Percentiles rank a stretch among this genome's conserved stretches.
phyloP scores from a whole-genome alignment of 1,140 invertebrate genomes.

The Coenobita brevimanus region DNA sequence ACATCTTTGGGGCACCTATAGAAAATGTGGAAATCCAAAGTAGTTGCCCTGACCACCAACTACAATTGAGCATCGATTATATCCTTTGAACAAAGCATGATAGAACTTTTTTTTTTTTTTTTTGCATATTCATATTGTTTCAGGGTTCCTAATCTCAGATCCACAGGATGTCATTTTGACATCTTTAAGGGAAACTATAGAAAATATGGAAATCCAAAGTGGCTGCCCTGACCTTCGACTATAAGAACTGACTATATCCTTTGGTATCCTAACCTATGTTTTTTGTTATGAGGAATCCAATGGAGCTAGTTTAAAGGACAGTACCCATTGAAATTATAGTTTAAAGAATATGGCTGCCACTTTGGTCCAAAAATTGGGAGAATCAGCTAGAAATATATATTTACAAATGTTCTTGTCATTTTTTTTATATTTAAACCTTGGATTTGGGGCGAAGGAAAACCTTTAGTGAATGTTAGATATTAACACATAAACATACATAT shows the following conservation, averaged over 20 bases:
- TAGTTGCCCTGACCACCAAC: neutral
- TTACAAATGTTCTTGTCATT: too few relatives aligned
- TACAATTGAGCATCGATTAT: neutral
- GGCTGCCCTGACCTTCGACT: neutral
- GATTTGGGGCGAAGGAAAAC: too few relatives aligned
- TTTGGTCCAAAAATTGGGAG: neutral
- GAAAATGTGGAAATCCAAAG: neutral
- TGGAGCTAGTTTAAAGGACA: neutral
- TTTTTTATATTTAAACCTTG: too few relatives aligned
- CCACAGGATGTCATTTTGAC: constrained; percentile 3
- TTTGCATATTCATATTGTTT: constrained; percentile 7
- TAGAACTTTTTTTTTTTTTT: too few relatives aligned
- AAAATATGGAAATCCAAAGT: neutral
- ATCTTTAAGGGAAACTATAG: constrained; percentile 7
- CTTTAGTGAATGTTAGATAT: too few relatives aligned
- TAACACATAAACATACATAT: too few relatives aligned
- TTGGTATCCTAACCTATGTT: neutral
- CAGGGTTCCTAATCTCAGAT: neutral
- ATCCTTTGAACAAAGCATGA: too few relatives aligned
- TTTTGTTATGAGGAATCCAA: neutral
- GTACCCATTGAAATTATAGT: neutral
- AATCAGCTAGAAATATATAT: neutral
- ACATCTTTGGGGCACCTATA: constrained; percentile 8
- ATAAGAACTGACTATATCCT: neutral
- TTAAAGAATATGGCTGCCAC: neutral